Evolutionary conservation across 2,888 invertebrate genomes (phyloP).

Genomic region (Apoda limacodes): DNA sequence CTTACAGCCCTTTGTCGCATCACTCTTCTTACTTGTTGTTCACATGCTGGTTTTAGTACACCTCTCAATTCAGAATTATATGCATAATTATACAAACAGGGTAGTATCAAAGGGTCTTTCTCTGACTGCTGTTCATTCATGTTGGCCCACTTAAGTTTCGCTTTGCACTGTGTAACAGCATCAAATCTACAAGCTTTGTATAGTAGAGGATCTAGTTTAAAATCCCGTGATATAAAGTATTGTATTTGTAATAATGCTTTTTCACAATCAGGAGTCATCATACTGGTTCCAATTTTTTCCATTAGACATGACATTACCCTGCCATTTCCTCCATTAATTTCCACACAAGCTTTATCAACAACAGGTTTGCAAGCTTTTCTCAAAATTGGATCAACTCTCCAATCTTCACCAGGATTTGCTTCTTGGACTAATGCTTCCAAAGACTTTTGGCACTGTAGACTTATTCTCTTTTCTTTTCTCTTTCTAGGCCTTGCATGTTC

Average conservation of each 20-base stretch:
- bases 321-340: slow-evolving; percentile 80
- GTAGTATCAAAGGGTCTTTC: slow-evolving; percentile 85
- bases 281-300: slow-evolving; percentile 86
- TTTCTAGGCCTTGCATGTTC: slow-evolving; percentile 80
- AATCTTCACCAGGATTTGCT: slow-evolving; percentile 94
- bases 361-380: slow-evolving; percentile 88
- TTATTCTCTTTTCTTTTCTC: slow-evolving; percentile 74
- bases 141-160: slow-evolving; percentile 81
- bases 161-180: slow-evolving; percentile 85
- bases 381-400: slow-evolving; percentile 93
- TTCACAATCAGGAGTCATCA: slow-evolving; percentile 92
- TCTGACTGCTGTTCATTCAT: slow-evolving; percentile 76
- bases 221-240: slow-evolving; percentile 96
- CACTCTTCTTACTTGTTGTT: slow-evolving; percentile 87
- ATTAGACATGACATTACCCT: slow-evolving; percentile 93
- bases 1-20: slow-evolving; percentile 94
- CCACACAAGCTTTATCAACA: slow-evolving; percentile 81
- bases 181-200: slow-evolving; percentile 91
- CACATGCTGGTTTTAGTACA: slow-evolving; percentile 71
- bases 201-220: slow-evolving; percentile 89
- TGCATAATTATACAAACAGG: slow-evolving; percentile 88
- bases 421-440: slow-evolving; percentile 85
- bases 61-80: slow-evolving; percentile 62
- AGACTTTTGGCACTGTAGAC: slow-evolving; percentile 79
- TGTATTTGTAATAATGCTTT: slow-evolving; percentile 94